Evolutionary conservation across 1,140 invertebrate genomes (phyloP).

Genomic region (Temnothorax curvispinosus): DNA sequence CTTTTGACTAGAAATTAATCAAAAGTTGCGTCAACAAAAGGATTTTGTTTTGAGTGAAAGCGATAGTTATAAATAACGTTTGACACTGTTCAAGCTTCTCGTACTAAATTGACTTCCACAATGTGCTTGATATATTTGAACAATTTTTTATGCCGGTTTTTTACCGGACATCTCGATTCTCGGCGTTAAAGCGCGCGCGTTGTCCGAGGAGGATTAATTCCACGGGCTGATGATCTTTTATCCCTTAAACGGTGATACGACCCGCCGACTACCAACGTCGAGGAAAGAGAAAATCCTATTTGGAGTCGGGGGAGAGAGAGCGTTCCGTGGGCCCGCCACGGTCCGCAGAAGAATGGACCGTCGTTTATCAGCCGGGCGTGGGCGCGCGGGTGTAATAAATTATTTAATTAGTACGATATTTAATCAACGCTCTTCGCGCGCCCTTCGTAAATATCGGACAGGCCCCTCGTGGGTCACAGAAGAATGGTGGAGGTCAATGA

Average conservation of each 20-base stretch:
- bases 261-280: constrained; percentile 39
- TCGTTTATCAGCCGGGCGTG: constrained; percentile 75
- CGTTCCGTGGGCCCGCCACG: constrained; percentile 54
- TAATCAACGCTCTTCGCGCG: constrained; percentile 76
- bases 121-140: constrained; percentile 9
- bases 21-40: neutral
- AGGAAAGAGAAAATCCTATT: constrained; percentile 63
- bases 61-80: neutral
- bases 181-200: neutral
- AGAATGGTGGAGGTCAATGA: constrained; percentile 59
- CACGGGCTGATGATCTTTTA: constrained; percentile 54
- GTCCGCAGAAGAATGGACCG: constrained; percentile 58
- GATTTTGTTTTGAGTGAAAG: neutral
- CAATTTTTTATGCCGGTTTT: constrained; percentile 43
- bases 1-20: neutral
- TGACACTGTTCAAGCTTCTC: neutral
- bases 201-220: constrained; percentile 63
- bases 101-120: constrained; percentile 13
- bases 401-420: constrained; percentile 82
- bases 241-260: constrained; percentile 46
- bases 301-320: constrained; percentile 18
- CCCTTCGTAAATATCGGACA: constrained; percentile 54
- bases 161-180: constrained; percentile 10
- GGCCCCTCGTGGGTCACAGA: constrained; percentile 14
- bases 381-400: constrained; percentile 76